Conservation (phyloP, 2,113 vertebrate genomes). For the Bubo bubo region DNA sequence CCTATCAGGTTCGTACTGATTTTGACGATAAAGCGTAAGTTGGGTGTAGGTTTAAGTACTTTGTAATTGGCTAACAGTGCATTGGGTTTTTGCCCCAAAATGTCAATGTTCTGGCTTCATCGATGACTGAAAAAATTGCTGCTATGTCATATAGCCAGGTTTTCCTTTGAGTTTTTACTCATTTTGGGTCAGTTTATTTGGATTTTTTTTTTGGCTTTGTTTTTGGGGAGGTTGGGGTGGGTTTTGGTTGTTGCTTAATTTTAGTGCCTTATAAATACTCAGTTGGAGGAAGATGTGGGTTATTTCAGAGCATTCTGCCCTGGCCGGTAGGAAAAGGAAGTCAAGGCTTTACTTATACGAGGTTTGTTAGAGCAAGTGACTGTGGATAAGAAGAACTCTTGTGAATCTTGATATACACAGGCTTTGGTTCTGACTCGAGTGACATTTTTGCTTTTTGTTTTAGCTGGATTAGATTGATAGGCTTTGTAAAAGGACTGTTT, state of each 20-base stretch:
- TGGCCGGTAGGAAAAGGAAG: neutral
- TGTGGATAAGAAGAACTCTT: neutral
- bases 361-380: neutral
- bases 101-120: neutral
- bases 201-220: neutral
- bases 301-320: neutral
- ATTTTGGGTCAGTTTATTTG: neutral
- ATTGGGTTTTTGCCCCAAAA: neutral
- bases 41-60: neutral
- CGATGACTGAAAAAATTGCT: conserved; percentile 12
- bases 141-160: conserved; percentile 26
- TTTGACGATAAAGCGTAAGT: neutral
- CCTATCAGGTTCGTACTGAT: conserved; percentile 35
- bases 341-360: neutral
- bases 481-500: conserved; percentile 57
- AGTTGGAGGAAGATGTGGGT: neutral
- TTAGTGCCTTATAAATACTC: conserved; percentile 67
- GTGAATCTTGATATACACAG: neutral
- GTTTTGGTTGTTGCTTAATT: conserved; percentile 48
- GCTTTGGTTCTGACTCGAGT: neutral
- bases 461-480: conserved; percentile 53
- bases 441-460: conserved; percentile 37
- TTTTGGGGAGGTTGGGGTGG: neutral
- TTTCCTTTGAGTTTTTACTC: neutral
- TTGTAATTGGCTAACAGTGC: neutral